phyloP scores from a whole-genome alignment of 2,113 vertebrate genomes.

The Callithrix jacchus region DNA sequence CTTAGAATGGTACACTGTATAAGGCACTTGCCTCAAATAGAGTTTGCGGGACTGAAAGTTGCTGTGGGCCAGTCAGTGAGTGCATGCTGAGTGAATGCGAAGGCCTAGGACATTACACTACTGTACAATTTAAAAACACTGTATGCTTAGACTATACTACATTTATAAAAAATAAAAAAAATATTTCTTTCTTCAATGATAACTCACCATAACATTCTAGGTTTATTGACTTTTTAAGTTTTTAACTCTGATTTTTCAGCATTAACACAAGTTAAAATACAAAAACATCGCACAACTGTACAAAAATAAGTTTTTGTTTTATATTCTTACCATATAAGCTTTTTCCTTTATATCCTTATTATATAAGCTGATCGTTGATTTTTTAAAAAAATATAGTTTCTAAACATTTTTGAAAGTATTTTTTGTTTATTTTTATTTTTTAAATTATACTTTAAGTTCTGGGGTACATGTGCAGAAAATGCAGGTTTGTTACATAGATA shows the following conservation, averaged over 20 bases:
- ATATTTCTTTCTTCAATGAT: neutral
- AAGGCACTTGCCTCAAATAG: neutral
- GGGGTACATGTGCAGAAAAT: too few species aligned
- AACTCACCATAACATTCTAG: neutral
- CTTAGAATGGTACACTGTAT: neutral
- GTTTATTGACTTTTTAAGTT: neutral
- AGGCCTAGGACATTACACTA: neutral
- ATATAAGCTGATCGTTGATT: neutral
- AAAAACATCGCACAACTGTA: neutral
- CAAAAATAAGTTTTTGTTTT: neutral
- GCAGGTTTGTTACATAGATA: too few species aligned
- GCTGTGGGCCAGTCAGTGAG: neutral
- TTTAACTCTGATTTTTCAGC: neutral
- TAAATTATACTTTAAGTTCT: too few species aligned
- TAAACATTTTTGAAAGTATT: neutral
- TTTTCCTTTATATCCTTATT: neutral
- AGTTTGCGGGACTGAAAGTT: neutral
- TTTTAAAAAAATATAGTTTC: neutral
- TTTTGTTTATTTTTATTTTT: too few species aligned
- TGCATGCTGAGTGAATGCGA: neutral
- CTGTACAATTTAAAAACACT: neutral
- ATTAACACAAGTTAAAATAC: neutral
- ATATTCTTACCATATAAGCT: neutral
- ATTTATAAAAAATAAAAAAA: neutral
- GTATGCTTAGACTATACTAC: neutral